These are phyloP conservation scores for Puffinus mauretanicus DNA, from an alignment of 2,113 vertebrate species.

Conservation along the genomic window DNA sequence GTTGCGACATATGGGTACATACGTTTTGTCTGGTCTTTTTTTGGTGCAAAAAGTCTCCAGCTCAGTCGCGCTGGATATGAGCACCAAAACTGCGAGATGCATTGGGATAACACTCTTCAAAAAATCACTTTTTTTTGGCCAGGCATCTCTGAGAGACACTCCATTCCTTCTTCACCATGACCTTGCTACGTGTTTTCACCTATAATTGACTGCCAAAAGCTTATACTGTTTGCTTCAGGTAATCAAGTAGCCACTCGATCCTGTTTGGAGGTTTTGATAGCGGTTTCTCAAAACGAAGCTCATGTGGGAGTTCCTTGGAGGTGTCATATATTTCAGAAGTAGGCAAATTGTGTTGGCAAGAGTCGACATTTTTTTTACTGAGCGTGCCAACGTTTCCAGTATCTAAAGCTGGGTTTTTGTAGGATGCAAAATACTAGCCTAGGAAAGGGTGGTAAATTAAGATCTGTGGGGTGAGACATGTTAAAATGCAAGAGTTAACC, in stretches of 20 bases:
- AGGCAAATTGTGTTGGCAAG: conserved; percentile 20
- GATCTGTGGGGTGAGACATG: neutral
- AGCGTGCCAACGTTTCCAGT: conserved; percentile 6
- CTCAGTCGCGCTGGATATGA: neutral
- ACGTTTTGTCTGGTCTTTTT: neutral
- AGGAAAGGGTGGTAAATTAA: conserved; percentile 11
- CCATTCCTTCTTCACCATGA: neutral
- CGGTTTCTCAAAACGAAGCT: conserved; percentile 1
- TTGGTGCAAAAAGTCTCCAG: neutral
- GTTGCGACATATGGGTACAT: neutral
- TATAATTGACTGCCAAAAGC: neutral
- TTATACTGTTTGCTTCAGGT: neutral
- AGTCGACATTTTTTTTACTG: neutral
- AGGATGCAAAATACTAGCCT: neutral
- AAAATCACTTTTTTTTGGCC: neutral
- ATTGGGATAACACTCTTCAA: neutral
- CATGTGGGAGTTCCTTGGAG: neutral
- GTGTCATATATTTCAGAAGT: conserved; percentile 25
- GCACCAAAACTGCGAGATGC: neutral
- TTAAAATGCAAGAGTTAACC: conserved; percentile 25
- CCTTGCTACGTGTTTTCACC: neutral
- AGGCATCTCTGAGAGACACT: neutral
- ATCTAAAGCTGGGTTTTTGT: neutral
- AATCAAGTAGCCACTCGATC: neutral
- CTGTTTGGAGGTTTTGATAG: neutral